Percentiles rank a stretch among this genome's conserved stretches.
Conservation (phyloP, 1,140 invertebrate genomes). For the Ooceraea biroi region DNA sequence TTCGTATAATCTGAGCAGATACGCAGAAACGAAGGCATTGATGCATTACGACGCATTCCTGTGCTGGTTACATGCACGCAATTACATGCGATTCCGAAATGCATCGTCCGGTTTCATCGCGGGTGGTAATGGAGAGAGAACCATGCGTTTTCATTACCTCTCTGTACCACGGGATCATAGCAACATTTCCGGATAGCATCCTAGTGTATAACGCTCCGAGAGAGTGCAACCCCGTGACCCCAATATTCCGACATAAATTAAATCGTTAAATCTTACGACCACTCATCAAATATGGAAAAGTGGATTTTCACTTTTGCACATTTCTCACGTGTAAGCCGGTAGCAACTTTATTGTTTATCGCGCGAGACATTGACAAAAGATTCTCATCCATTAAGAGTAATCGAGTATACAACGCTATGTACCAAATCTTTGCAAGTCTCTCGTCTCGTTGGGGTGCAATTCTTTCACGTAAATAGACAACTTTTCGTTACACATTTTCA, state of each 20-base stretch:
- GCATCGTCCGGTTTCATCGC: neutral
- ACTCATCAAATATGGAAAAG: slow-evolving; percentile 1
- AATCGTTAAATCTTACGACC: slow-evolving; percentile 39
- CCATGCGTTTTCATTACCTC: slow-evolving; percentile 31
- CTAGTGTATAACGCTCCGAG: slow-evolving; percentile 14
- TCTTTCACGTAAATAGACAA: too few species aligned
- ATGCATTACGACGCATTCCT: slow-evolving; percentile 17
- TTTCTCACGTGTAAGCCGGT: too few species aligned
- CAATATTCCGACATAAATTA: neutral
- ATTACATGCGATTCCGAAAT: neutral
- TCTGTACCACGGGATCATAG: neutral
- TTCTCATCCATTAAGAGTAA: too few species aligned
- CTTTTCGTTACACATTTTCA: too few species aligned
- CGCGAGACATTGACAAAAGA: too few species aligned
- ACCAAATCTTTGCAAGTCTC: too few species aligned
- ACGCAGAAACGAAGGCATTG: neutral
- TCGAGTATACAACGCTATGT: too few species aligned
- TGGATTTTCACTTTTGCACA: too few species aligned
- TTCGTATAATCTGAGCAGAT: neutral
- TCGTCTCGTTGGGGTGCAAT: too few species aligned
- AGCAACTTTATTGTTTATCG: too few species aligned
- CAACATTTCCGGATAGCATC: slow-evolving; percentile 1
- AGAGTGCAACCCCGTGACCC: neutral
- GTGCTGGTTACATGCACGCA: neutral
- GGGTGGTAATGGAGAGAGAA: neutral